Conservation (phyloP, 1,140 invertebrate genomes). For the Riptortus pedestris region DNA sequence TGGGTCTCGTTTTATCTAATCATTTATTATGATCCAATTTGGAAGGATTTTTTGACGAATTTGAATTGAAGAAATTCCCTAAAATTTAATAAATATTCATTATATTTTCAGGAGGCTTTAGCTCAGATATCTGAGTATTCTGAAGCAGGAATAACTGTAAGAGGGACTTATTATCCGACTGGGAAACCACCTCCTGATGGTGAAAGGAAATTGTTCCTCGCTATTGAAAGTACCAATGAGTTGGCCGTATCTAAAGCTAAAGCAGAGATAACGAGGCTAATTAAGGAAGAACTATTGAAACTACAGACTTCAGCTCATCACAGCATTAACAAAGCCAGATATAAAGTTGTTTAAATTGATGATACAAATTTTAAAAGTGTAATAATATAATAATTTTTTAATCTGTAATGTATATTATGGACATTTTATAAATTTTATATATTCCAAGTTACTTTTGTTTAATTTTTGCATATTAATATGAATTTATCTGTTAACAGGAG, state of each 20-base stretch:
- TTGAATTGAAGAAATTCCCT: no score
- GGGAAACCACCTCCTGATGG: conserved; percentile 86
- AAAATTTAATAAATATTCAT: no score
- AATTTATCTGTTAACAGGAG: no score
- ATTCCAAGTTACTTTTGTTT: background rate
- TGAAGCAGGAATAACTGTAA: conserved; percentile 94
- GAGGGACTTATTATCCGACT: conserved; percentile 89
- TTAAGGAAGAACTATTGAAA: conserved; percentile 94
- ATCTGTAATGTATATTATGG: background rate
- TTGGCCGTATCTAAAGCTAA: conserved; percentile 95
- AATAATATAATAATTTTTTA: background rate
- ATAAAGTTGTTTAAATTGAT: conserved; percentile 75
- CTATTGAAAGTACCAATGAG: conserved; percentile 97
- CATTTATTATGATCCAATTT: no score
- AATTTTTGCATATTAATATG: background rate
- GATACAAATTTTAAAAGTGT: background rate
- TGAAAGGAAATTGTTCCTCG: conserved; percentile 92
- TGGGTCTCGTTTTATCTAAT: no score
- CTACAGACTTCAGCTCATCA: conserved; percentile 76
- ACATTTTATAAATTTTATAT: background rate
- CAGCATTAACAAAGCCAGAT: conserved; percentile 82
- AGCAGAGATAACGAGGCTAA: conserved; percentile 92
- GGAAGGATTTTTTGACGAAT: no score
- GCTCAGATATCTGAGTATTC: conserved; percentile 98
- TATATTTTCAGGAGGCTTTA: conserved; percentile 72